A percentile compares a stretch with the other conserved stretches of the same genome.
Evolutionary conservation across 2,797 vertebrate species (phyloP).

Genomic region (Ctenochaetus hawaiiensis): DNA sequence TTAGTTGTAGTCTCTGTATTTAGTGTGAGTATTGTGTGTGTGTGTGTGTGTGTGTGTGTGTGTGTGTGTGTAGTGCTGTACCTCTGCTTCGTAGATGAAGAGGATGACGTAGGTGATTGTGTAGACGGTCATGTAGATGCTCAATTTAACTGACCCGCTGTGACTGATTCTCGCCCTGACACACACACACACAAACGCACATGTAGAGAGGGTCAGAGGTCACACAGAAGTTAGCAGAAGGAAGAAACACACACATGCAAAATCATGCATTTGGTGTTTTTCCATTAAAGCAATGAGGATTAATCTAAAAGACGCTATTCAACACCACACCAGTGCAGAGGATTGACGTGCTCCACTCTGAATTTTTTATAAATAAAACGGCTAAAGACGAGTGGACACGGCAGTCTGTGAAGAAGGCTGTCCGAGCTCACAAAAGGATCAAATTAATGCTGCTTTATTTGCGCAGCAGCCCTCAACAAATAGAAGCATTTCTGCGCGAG

Average conservation of each 20-base stretch:
- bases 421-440: slow-evolving; percentile 22
- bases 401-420: slow-evolving; percentile 23
- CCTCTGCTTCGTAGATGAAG: slow-evolving; percentile 95
- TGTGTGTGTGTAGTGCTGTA: slow-evolving; percentile 67
- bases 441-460: slow-evolving; percentile 49
- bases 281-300: slow-evolving; percentile 21
- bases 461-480: slow-evolving; percentile 34
- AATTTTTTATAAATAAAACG: slow-evolving; percentile 33
- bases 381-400: slow-evolving; percentile 22
- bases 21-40: slow-evolving; percentile 13
- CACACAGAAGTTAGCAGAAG: slow-evolving; percentile 22
- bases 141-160: slow-evolving; percentile 92
- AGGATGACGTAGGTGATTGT: slow-evolving; percentile 93
- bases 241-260: slow-evolving; percentile 26
- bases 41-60: not conserved
- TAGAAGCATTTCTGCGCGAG: slow-evolving; percentile 9
- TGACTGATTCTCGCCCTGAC: slow-evolving; percentile 93
- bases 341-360: slow-evolving; percentile 5
- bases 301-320: slow-evolving; percentile 43
- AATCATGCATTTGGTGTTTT: slow-evolving; percentile 9
- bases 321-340: slow-evolving; percentile 19
- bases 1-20: not conserved
- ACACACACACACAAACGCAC: slow-evolving; percentile 46
- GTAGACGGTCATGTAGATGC: slow-evolving; percentile 93
- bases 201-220: slow-evolving; percentile 51